These are phyloP conservation scores for Torymus texanus DNA, from an alignment of 2,888 invertebrate species.

Conservation along the genomic window DNA sequence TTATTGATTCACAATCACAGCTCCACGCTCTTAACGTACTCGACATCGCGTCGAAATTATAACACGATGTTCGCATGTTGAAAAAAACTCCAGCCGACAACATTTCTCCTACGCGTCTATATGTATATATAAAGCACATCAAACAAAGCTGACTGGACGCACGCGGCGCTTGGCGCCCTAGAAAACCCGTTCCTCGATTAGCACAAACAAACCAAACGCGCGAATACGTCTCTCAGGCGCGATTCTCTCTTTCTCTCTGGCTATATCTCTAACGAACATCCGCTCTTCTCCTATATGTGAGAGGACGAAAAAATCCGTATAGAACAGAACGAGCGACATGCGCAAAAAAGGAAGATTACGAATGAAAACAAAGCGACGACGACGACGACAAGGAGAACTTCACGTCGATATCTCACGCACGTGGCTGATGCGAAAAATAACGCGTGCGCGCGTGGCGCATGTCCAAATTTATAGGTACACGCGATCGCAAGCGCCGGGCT, in stretches of 20 bases:
- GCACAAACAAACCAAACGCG: constrained; percentile 17
- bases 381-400: not conserved
- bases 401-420: constrained; percentile 3
- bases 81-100: constrained; percentile 8
- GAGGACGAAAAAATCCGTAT: too few relatives aligned
- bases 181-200: constrained; percentile 37
- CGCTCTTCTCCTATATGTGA: too few relatives aligned
- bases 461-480: constrained; percentile 54
- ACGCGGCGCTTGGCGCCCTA: not conserved
- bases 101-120: not conserved
- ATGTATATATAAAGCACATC: too few relatives aligned
- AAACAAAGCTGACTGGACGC: not conserved
- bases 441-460: not conserved
- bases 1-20: not conserved
- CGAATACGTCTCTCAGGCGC: too few relatives aligned
- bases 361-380: not conserved
- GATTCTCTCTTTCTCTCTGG: too few relatives aligned
- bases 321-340: too few relatives aligned
- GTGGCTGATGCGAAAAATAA: not conserved
- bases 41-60: constrained; percentile 11
- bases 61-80: constrained; percentile 28
- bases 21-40: not conserved
- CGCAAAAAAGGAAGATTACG: too few relatives aligned
- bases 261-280: too few relatives aligned
- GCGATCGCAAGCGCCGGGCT: not conserved